phyloP scores from a whole-genome alignment of 2,113 vertebrate species.

The Dromiciops gliroides region DNA sequence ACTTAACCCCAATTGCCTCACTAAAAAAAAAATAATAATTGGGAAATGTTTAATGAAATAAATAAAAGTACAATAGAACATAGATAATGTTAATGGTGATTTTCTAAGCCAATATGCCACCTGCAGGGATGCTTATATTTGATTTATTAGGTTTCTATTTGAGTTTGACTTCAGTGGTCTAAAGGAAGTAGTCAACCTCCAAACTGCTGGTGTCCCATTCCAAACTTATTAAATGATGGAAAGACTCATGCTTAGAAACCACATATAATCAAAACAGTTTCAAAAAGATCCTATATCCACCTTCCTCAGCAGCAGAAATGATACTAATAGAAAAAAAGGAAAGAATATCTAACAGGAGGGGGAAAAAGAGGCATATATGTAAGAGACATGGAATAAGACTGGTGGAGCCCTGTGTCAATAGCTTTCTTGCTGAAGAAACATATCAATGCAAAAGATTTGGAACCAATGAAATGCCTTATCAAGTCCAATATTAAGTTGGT shows the following conservation, averaged over 20 bases:
- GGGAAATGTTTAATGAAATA: not conserved
- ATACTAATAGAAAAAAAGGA: no score
- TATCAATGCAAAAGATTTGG: no score
- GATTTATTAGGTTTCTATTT: not conserved
- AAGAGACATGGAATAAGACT: no score
- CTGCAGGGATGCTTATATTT: not conserved
- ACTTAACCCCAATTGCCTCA: no score
- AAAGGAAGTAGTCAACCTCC: not conserved
- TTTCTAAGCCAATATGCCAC: not conserved
- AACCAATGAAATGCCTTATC: no score
- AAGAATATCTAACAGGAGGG: no score
- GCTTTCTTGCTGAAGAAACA: no score
- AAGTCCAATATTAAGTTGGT: no score
- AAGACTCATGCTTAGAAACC: not conserved
- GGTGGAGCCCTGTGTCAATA: no score
- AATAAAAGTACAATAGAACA: not conserved
- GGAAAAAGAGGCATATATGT: no score
- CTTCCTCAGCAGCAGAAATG: not conserved
- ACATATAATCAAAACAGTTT: not conserved
- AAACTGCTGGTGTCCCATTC: not conserved
- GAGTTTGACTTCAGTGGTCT: not conserved
- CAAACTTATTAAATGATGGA: not conserved
- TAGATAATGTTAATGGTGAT: not conserved
- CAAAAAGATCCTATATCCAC: not conserved
- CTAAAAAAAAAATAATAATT: not conserved